Base-by-base conservation (phyloP, 1,140 invertebrate species). In the Orussus abietinus region DNA sequence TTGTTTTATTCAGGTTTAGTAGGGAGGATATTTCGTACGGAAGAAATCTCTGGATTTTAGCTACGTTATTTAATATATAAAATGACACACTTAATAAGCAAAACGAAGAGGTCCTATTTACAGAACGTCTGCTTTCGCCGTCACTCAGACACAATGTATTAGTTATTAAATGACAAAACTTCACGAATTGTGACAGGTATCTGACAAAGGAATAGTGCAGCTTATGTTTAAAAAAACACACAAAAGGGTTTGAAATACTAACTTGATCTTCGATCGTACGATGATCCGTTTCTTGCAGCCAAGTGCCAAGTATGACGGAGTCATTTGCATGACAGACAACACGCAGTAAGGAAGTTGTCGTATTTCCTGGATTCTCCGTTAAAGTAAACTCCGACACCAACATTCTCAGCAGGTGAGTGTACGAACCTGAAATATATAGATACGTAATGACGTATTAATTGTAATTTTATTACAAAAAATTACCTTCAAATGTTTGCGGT, bases 241-340 rank as follows among this genome's bases (percentile, higher is more conserved):
- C n/a, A n/a, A n/a, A n/a, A 17, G 21, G 5, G 12, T 20, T 36
- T 3, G 35, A 45, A 19, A 45, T 36, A 69, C 56, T 61, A 68
- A 97, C 92, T 82, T 98, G 95, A 78, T 99, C 93, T 75, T 99
- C 96, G 55, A 98, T 93, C 25, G 87, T 88, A 42, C 91, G 86
- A 73, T 98, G 93, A 75, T 98, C 95, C 5, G 92, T 96, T 66
- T 97, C 92, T 64, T 95, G 90, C 12, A 93, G 75, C 86, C 89
- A 88, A 30, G 88, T 88, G 15, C 88, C 85, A 25, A 92, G 72
- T 45, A 96, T 82, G 11, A 95, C 86, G 1, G 86, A 88, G 66
- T 96, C 90, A 58, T 93, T 88, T 3, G 87, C 84, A 74, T 98
- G 91, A 67, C 93, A 96, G 26, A 95, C 83, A 28, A 80, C 80